These are phyloP conservation scores for Palaemon carinicauda DNA, from an alignment of 1,140 invertebrate genomes.

Conservation along the genomic window DNA sequence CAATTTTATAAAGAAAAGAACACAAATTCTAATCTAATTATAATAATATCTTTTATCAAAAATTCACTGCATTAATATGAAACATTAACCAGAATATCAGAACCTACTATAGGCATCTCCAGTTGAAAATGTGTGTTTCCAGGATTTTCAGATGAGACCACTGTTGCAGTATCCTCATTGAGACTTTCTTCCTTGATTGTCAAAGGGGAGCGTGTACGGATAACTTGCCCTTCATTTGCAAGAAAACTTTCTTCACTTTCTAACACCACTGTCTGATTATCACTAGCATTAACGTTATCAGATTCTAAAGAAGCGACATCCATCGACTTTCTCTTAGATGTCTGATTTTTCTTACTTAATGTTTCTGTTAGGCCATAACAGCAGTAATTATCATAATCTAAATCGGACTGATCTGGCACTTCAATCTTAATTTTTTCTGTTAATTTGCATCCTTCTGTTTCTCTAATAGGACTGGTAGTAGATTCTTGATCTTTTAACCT, in stretches of 20 bases:
- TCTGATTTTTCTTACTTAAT: background rate
- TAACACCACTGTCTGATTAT: background rate
- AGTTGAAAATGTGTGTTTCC: background rate
- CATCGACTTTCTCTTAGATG: background rate
- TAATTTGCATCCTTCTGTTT: background rate
- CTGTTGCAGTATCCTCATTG: background rate
- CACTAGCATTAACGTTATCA: background rate
- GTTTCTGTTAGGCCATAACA: background rate
- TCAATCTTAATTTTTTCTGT: background rate
- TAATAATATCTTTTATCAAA: no score
- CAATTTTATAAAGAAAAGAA: no score
- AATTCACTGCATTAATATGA: no score
- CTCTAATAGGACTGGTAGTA: background rate
- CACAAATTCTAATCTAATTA: no score
- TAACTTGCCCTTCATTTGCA: background rate
- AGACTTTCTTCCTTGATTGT: background rate
- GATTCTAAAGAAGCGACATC: background rate
- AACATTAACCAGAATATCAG: background rate
- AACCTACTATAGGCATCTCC: conserved; percentile 21
- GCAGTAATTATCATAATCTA: background rate
- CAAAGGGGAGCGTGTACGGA: background rate
- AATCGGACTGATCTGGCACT: background rate
- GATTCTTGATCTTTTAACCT: background rate
- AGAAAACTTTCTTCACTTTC: background rate
- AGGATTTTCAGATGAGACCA: background rate